These are phyloP conservation scores for Aegithalos caudatus DNA, from an alignment of 2,113 vertebrate genomes.

Conservation along the genomic window DNA sequence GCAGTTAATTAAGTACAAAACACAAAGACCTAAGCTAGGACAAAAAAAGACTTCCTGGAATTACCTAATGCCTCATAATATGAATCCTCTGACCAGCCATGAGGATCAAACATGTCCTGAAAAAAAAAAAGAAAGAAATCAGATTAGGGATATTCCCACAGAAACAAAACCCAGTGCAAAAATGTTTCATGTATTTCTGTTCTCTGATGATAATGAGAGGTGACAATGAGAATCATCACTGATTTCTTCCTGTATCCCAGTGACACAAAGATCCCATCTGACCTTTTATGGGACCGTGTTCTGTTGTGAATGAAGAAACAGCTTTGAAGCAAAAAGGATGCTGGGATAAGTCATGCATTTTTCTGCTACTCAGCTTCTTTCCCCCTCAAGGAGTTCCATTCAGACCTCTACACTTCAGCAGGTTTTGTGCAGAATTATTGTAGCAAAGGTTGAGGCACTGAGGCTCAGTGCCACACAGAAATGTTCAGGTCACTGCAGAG, in stretches of 20 bases:
- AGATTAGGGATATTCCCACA: background rate
- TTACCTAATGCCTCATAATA: conserved; percentile 93
- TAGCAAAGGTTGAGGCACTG: background rate
- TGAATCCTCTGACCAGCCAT: conserved; percentile 96
- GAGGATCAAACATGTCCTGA: conserved; percentile 96
- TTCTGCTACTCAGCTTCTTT: background rate
- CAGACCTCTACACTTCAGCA: background rate
- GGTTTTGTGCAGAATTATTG: background rate
- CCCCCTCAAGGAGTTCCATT: background rate
- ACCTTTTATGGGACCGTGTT: background rate
- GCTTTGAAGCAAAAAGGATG: background rate
- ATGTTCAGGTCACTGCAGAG: background rate
- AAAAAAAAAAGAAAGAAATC: background rate
- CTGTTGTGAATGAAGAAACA: background rate
- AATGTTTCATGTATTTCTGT: background rate
- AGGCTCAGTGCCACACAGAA: background rate
- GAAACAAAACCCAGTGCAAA: background rate
- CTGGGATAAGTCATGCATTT: background rate
- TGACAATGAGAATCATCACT: background rate
- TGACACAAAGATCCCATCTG: background rate
- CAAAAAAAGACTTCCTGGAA: conserved; percentile 1
- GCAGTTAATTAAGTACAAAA: conserved; percentile 36
- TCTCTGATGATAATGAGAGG: background rate
- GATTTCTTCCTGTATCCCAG: background rate
- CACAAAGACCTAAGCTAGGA: background rate